Conservation (phyloP, 2,113 vertebrate species). For the Brachyhypopomus occidentalis region DNA sequence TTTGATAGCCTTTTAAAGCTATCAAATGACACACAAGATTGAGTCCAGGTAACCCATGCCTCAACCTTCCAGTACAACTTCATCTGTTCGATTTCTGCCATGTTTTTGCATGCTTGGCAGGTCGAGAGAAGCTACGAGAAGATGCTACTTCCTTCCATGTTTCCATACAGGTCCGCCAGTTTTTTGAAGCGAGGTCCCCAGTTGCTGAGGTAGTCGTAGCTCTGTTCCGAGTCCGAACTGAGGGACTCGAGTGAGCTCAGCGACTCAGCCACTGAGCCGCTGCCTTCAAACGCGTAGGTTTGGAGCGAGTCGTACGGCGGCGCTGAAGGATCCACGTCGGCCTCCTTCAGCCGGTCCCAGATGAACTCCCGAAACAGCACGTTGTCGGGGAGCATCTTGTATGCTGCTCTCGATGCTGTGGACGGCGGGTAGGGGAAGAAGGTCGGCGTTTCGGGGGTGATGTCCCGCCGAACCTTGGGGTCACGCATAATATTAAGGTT, state of each 20-base stretch:
- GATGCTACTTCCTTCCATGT: conserved; percentile 75
- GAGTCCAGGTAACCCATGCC: conserved; percentile 58
- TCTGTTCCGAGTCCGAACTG: conserved; percentile 96
- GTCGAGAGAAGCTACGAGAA: conserved; percentile 84
- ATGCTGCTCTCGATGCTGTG: conserved; percentile 77
- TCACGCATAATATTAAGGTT: conserved; percentile 91
- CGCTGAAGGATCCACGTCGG: conserved; percentile 86
- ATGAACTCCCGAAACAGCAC: conserved; percentile 96
- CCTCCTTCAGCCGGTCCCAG: conserved; percentile 93
- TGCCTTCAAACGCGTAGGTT: conserved; percentile 94
- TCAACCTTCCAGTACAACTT: conserved; percentile 63
- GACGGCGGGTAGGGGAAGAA: conserved; percentile 80
- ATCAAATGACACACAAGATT: conserved; percentile 38
- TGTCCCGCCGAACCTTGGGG: conserved; percentile 83
- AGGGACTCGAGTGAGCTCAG: conserved; percentile 93
- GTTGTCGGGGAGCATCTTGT: conserved; percentile 89
- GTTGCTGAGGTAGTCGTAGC: conserved; percentile 95
- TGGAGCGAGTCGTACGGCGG: conserved; percentile 95
- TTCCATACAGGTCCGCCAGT: conserved; percentile 94
- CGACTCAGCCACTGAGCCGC: conserved; percentile 88
- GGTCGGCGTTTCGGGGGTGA: conserved; percentile 90
- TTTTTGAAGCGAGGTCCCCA: conserved; percentile 97
- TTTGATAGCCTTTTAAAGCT: not conserved
- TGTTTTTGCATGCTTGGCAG: conserved; percentile 53
- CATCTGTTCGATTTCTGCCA: conserved; percentile 37